Base-by-base conservation (phyloP, 2,888 invertebrate species). In the Catocala sponsa region DNA sequence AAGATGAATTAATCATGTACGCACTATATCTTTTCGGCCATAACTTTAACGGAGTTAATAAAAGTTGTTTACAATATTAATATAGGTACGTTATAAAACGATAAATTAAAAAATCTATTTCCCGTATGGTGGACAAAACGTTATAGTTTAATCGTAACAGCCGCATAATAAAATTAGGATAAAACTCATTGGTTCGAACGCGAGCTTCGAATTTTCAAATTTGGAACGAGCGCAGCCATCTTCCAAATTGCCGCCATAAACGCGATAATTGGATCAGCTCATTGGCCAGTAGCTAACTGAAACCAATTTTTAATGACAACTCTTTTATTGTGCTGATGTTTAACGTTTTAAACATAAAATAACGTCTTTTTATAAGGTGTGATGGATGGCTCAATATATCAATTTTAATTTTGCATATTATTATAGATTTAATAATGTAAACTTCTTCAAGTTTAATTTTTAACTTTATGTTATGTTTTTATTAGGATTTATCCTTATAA, bases 261-360 rank as follows among this genome's bases (percentile, higher is more conserved):
- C 83, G 88, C 81, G 86, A 87, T 91, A 91, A 91, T 91, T 90
- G 90, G 90, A 88, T 87, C 87, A 87, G 86, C 90, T 89, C 89
- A 91, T 91, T 91, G 90, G 88, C 81, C 89, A 82, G 90, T 87
- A 90, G 91, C 89, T 90, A 89, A 91, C 86, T 90, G 91, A 90
- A 89, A 88, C 86, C 85, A 85, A 87, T 86, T 89, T 78, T 89
- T 87, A 85, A 85, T 63, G 65, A 65, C 65, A 52, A 65, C 65
- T 65, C 68, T 74, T 74, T 76, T 70, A 70, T 68, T 71, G 64
- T 55, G 65, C 65, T 53, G 64, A 59, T 67, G 63, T 74, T 64
- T 58, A 55, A 63, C 11, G 47, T 63, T 65, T 62, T 63, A 61
- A 56, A 65, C 47, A 60, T 25, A 58, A 74, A 61, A 59, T 58